These are phyloP conservation scores for Sebastes vulpes DNA, from an alignment of 2,797 vertebrate genomes.

Conservation along the genomic window DNA sequence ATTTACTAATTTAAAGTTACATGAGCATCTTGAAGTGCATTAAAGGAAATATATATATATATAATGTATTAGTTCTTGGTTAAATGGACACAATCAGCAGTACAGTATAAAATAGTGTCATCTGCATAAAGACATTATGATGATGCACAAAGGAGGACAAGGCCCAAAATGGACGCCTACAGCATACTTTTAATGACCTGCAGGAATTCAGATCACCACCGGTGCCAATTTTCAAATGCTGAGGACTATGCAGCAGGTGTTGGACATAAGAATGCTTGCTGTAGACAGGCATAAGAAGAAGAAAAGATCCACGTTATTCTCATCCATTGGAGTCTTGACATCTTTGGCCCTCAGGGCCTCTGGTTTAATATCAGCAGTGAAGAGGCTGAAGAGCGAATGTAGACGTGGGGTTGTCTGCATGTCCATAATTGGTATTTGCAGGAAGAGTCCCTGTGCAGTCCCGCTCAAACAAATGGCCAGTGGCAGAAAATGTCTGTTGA, in stretches of 20 bases:
- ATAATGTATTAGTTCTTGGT: neutral
- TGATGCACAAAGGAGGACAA: neutral
- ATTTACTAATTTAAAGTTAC: neutral
- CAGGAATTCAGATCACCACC: neutral
- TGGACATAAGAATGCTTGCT: neutral
- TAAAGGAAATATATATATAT: too few relatives aligned
- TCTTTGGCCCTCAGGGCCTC: neutral
- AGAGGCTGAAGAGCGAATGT: neutral
- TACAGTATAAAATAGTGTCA: neutral
- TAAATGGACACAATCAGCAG: neutral
- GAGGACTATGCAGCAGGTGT: neutral
- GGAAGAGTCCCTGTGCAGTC: slow-evolving; percentile 7
- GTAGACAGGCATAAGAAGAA: neutral
- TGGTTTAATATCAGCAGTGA: neutral
- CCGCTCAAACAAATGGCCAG: slow-evolving; percentile 22
- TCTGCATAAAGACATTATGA: neutral
- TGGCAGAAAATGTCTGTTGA: neutral
- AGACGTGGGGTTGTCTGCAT: neutral
- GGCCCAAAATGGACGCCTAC: too few relatives aligned
- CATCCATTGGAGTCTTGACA: neutral
- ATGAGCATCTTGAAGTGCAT: neutral
- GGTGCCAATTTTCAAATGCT: neutral
- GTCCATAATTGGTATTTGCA: slow-evolving; percentile 21
- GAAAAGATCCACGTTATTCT: neutral
- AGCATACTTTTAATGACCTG: neutral